phyloP scores from a whole-genome alignment of 2,113 vertebrate genomes.

The Sarotherodon lohbergeri region DNA sequence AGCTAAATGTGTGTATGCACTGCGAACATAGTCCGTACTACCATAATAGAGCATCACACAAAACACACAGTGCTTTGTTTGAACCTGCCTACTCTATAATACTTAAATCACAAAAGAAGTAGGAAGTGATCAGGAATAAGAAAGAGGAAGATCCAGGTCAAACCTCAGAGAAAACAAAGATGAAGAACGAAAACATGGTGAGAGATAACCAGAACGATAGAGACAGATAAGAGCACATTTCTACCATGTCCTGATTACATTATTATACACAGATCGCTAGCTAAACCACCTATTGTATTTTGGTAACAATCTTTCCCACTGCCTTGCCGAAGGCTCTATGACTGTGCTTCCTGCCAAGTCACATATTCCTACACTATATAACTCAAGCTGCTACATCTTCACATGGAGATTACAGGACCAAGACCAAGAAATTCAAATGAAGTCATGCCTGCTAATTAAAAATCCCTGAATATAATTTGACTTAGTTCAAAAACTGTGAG shows the following conservation, averaged over 20 bases:
- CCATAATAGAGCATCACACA: neutral
- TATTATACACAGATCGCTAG: constrained; percentile 12
- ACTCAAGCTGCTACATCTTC: constrained; percentile 7
- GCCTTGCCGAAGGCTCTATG: constrained; percentile 13
- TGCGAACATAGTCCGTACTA: neutral
- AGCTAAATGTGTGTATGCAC: neutral
- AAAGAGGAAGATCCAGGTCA: neutral
- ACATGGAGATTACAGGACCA: neutral
- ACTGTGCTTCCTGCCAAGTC: constrained; percentile 1
- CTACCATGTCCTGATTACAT: neutral
- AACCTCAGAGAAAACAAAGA: neutral
- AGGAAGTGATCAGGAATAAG: neutral
- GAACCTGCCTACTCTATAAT: neutral
- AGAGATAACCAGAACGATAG: neutral
- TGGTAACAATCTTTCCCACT: neutral
- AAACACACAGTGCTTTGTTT: neutral
- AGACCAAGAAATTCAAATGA: neutral
- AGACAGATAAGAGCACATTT: neutral
- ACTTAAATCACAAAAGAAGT: neutral
- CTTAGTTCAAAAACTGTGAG: neutral
- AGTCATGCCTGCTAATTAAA: neutral
- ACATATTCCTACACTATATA: constrained; percentile 2
- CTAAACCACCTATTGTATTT: constrained; percentile 30
- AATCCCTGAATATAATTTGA: neutral
- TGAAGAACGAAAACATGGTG: neutral